Evolutionary conservation across 2,888 invertebrate species (phyloP).

Genomic region (Lasius platythorax): DNA sequence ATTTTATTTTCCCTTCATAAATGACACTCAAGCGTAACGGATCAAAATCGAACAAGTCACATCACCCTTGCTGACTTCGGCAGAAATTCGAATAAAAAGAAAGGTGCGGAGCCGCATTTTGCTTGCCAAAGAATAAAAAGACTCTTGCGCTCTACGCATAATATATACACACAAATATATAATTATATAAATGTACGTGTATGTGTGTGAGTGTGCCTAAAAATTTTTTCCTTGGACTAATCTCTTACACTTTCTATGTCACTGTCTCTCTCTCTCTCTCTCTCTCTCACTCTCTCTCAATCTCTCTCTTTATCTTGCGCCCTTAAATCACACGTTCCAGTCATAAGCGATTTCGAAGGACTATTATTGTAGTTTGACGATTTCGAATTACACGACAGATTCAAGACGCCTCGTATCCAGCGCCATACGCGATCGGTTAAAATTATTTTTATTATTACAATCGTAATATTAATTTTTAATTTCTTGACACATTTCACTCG

Average conservation of each 20-base stretch:
- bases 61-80: slow-evolving; percentile 32
- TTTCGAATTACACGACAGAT: slow-evolving; percentile 40
- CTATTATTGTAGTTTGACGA: slow-evolving; percentile 38
- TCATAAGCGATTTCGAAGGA: slow-evolving; percentile 49
- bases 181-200: slow-evolving; percentile 76
- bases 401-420: slow-evolving; percentile 35
- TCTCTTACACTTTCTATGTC: slow-evolving; percentile 73
- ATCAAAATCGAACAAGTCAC: slow-evolving; percentile 6
- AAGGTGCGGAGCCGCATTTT: slow-evolving; percentile 66
- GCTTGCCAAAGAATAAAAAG: slow-evolving; percentile 72
- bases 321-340: slow-evolving; percentile 58
- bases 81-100: slow-evolving; percentile 56
- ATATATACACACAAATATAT: slow-evolving; percentile 66
- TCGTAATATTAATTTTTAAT: slow-evolving; percentile 24
- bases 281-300: slow-evolving; percentile 57
- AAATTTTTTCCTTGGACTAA: slow-evolving; percentile 72
- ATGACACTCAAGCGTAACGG: slow-evolving; percentile 6
- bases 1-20: background rate
- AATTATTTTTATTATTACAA: slow-evolving; percentile 11
- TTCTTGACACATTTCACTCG: background rate
- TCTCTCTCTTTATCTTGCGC: slow-evolving; percentile 61
- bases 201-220: slow-evolving; percentile 77
- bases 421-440: background rate
- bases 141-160: slow-evolving; percentile 71
- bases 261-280: slow-evolving; percentile 61